Evolutionary conservation across 1,140 invertebrate species (phyloP).

Genomic region (Mamestra configurata): DNA sequence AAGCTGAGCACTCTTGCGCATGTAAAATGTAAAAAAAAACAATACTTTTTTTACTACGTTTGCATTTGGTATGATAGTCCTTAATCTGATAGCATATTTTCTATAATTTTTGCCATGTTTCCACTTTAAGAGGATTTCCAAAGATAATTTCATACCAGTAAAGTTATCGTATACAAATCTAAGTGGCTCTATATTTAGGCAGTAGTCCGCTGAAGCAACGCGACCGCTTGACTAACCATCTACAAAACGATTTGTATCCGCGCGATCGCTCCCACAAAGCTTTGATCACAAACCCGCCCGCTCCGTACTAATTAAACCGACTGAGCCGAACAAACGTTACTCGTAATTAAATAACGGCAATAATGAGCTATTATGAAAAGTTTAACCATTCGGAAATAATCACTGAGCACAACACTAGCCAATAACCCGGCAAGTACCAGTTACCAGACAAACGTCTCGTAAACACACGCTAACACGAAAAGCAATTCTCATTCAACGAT

Average conservation of each 20-base stretch:
- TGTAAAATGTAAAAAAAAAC: no score
- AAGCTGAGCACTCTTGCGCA: no score
- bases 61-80: no score
- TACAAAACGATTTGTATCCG: constrained; percentile 61
- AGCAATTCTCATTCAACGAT: constrained; percentile 65
- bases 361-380: constrained; percentile 72
- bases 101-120: no score
- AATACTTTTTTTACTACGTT: no score
- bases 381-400: constrained; percentile 67
- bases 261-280: constrained; percentile 66
- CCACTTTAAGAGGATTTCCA: no score
- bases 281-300: constrained; percentile 67
- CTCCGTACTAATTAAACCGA: constrained; percentile 69
- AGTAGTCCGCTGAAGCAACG: constrained; percentile 2
- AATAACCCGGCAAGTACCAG: constrained; percentile 55
- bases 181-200: constrained; percentile 20
- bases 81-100: no score
- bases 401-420: constrained; percentile 58
- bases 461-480: constrained; percentile 71
- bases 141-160: not conserved
- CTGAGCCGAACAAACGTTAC: constrained; percentile 63
- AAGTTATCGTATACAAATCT: constrained; percentile 6
- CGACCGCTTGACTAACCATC: constrained; percentile 34
- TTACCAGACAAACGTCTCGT: constrained; percentile 51
- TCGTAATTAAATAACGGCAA: constrained; percentile 70